phyloP scores from a whole-genome alignment of 2,888 invertebrate species.

The Caradrina kadenii region DNA sequence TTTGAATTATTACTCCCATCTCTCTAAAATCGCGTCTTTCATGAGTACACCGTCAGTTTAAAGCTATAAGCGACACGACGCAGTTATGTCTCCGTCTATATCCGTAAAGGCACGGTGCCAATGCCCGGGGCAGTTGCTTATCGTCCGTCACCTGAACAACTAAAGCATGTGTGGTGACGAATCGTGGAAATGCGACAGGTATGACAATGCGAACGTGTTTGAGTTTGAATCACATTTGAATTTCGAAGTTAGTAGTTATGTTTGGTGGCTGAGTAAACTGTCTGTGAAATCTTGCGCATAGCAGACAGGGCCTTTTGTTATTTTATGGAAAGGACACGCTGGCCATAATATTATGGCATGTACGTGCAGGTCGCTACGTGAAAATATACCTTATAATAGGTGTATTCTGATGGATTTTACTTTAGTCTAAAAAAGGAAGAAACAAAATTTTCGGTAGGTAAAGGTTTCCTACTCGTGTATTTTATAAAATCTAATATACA shows the following conservation, averaged over 20 bases:
- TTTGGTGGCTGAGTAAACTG: conserved; percentile 16
- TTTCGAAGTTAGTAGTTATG: conserved; percentile 5
- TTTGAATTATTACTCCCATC: neutral
- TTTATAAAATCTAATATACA: too few relatives aligned
- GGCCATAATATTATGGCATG: neutral
- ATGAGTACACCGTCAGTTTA: conserved; percentile 56
- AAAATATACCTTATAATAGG: too few relatives aligned
- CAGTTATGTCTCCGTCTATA: conserved; percentile 81
- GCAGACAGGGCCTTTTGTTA: neutral
- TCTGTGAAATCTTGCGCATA: conserved; percentile 1
- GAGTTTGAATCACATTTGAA: conserved; percentile 42
- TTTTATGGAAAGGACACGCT: neutral
- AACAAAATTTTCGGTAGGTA: too few relatives aligned
- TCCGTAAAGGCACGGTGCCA: conserved; percentile 87
- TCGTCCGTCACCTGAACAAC: conserved; percentile 82
- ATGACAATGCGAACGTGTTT: conserved; percentile 54
- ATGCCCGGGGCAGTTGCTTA: conserved; percentile 76
- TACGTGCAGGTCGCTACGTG: neutral
- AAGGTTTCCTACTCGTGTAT: too few relatives aligned
- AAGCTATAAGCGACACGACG: conserved; percentile 70
- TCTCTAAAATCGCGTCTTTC: conserved; percentile 55
- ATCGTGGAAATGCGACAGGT: conserved; percentile 66
- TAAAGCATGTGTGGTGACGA: conserved; percentile 68
- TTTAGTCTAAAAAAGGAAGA: too few relatives aligned
- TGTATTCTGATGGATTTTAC: too few relatives aligned